Evolutionary conservation across 2,797 vertebrate species (phyloP), one percentile per base, ranked within the genome.

Genomic region (Craterocephalus amniculus): DNA sequence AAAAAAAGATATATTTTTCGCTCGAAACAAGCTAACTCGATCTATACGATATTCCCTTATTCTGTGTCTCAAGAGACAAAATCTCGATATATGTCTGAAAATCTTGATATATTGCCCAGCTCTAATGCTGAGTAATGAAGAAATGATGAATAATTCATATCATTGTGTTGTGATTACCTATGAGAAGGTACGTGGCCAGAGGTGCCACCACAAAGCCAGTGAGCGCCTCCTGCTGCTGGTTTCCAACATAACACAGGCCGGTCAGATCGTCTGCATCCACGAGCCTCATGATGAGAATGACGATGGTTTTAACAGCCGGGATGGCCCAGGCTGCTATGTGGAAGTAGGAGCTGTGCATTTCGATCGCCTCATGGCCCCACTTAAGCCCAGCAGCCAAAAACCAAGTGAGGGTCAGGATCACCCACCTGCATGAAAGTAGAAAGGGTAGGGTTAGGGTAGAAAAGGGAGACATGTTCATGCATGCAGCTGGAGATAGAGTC

Each of bases 291-390:
- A 99, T 97, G 78, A 99, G 93, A 80, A 99, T 97, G 72, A 99
- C 98, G 0, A 99, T 99, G 83, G 98, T 99, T 93, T 99, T 99
- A 66, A 99, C 95, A 0, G 97, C 98, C 0, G 98, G 98, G 87
- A 99, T 99, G 56, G 97, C 98, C 98, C 98, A 99, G n/a, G 98
- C 98, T 0, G 97, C 97, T 0, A 99, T 98, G 83, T 99, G 98
- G 91, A 99, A 99, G 85, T 99, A 99, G 29, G 97, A 99, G 87
- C 98, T 99, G 92, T 99, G 98, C 98, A 99, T 99, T 89, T 99
- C 98, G 4, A 99, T 99, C 16, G 98, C 98, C 89, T 99, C 97
- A 0, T 99, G 98, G 70, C 98, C 98, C 98, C 98, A 99, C 82
- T 99, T 99, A 63, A 99, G 93, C 31, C 98, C 98, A 0, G 98